Evolutionary conservation across 2,113 vertebrate species (phyloP), one percentile per base, ranked within the genome.

Genomic region (Himantopus leucocephalus): DNA sequence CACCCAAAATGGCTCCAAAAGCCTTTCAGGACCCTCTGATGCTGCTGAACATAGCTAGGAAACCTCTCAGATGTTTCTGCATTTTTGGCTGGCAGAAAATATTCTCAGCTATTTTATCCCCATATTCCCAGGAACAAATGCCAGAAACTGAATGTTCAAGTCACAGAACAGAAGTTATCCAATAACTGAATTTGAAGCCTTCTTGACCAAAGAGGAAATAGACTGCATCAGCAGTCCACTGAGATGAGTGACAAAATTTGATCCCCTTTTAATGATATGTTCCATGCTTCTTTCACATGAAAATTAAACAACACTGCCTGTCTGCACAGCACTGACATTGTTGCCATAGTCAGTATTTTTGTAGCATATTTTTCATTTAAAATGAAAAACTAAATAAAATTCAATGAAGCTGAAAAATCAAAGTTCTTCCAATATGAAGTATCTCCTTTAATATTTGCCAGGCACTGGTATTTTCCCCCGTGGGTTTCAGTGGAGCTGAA

Each of bases 121-220:
- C 50, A 94, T 96, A 97, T 98, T 98, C 97, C 96, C 97, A 98
- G 96, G 96, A 94, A 97, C 53, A 58, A 34, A 94, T 94, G 96
- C 98, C 96, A 98, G 96, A 97, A 97, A 97, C 77, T 71, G 56
- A 55, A 95, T 71, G 67, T 76, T 94, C 79, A 92, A 93, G 91
- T 95, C 80, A 91, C 92, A 97, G 86, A 96, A 94, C 86, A 93
- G 96, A 97, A 96, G 55, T 62, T 85, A 85, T 73, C 90, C 88
- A 95, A 47, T 82, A 74, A 85, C 39, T 76, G 74, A 72, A 92
- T 96, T 34, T 93, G 83, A 95, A 95, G 71, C n/a, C 50, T 94
- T 96, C 84, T 85, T 53, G 73, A 94, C 39, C 77, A 92, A 82
- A 97, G 74, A 93, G 90, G 94, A 96, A 95, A 90, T 52, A 93